Base-by-base conservation (phyloP, 2,797 vertebrate genomes). In the Pipistrellus pygmaeus region DNA sequence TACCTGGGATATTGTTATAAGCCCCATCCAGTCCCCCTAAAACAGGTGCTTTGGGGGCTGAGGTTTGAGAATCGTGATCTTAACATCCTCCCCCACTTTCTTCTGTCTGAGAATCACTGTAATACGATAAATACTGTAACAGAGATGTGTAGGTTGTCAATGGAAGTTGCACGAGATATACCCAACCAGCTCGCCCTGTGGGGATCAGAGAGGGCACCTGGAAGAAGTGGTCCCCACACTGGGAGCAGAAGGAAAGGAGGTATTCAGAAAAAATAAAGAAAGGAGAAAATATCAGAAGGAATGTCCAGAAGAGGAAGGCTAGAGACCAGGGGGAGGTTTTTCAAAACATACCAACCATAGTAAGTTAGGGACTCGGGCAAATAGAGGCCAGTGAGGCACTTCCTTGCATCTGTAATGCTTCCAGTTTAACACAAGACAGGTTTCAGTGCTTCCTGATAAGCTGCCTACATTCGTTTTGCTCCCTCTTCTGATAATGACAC, bases 41-140 rank as follows among this genome's bases (percentile, higher is more conserved):
- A 38, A 18, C 14, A 75, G 41, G 38, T 30, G 66, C 41, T 60
- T 13, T 15, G 27, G 1, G 6, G n/a, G 8, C 11, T 21, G 1
- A 80, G 6, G 2, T 18, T 15, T 92, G 44, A 18, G 25, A 32
- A 48, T 41, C 30, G n/a, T 73, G 30, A 30, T 21, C 38, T 76
- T 32, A 38, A 3, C 14, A 0, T 11, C 27, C 32, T n/a, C 21
- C 15, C 44, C 8, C 7, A 5, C 12, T 23, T 10, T 6, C 38
- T n/a, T 93, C 53, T 78, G 15, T 18, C 27, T 62, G n/a, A 81
- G 5, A 76, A 60, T 14, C 6, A 44, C 32, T 30, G 18, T 14
- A 0, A 11, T 53, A n/a, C 1, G 15, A 35, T 51, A 23, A 69
- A 71, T 44, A 12, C 38, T 20, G 0, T n/a, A 75, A 23, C 13